Base-by-base conservation (phyloP, 1,140 invertebrate species). In the Tetraneura akinire region DNA sequence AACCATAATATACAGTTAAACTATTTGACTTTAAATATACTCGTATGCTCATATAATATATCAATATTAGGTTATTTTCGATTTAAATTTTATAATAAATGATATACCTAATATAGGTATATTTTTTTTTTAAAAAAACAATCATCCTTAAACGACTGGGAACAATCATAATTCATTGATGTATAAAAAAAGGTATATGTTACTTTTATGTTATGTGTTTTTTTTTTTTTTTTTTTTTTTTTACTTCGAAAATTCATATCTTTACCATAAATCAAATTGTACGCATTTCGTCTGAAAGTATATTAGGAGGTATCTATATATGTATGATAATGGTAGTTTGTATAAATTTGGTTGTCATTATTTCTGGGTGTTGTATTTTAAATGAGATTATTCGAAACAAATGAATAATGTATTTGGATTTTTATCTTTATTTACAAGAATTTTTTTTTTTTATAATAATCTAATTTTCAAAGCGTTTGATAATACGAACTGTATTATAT, bases 281-380 rank as follows among this genome's bases (percentile, higher is more conserved):
- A 55, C 32, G 32, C 42, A 13, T 42, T 23, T 21, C 32, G 6
- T 18, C 23, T 62, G 55, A 62, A 23, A 55, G 1, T 53, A 66
- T n/a, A n/a, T n/a, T n/a, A n/a, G n/a, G n/a, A n/a, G n/a, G 16
- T 66, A 66, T 32, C 18, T 18, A 6, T 32, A 18, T 62, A 23
- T 62, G 29, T 26, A 62, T 62, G 29, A 18, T 29, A 29, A 16
- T 23, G n/a, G 18, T 55, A 62, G 37, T 26, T 13, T 78, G 74
- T 78, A 78, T 78, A 78, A 78, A 78, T 78, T 78, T 62, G 55
- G 55, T 78, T 47, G 23, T 60, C 74, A 78, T 62, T 78, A 60
- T 60, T 26, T 1, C 8, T 21, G n/a, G 53, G 49, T 49, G 26
- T 55, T 45, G 53, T 60, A 16, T 42, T 57, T 60, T 45, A 26